phyloP scores from a whole-genome alignment of 2,888 invertebrate species.

The Chironomus riparius region DNA sequence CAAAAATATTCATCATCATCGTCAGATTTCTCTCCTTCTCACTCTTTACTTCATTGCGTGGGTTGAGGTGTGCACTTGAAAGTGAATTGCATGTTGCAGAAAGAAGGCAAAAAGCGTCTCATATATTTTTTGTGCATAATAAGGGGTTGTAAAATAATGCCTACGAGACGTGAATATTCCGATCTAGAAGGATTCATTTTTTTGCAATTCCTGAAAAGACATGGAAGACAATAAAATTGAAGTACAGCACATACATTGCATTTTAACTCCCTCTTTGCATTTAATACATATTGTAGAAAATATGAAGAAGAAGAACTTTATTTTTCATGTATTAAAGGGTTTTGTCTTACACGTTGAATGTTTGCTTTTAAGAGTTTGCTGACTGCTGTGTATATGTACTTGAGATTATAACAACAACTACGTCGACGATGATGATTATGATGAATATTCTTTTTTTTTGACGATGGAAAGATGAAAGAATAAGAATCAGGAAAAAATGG shows the following conservation, averaged over 20 bases:
- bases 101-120: background rate
- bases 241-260: background rate
- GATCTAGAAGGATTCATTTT: background rate
- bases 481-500: background rate
- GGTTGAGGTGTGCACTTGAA: background rate
- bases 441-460: background rate
- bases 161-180: background rate
- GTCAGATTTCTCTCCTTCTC: too few species aligned
- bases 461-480: background rate
- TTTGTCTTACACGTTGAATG: constrained; percentile 25
- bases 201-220: background rate
- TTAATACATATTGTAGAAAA: background rate
- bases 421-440: background rate
- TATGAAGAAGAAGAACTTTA: background rate
- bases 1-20: too few species aligned
- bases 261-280: background rate
- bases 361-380: constrained; percentile 15
- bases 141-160: background rate
- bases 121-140: background rate
- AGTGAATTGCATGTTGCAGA: background rate
- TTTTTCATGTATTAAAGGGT: background rate
- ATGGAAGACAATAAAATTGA: background rate
- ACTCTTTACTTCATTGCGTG: background rate
- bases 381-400: constrained; percentile 5
- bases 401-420: constrained; percentile 14